Evolutionary conservation across 2,113 vertebrate species (phyloP), one percentile per base, ranked within the genome.

Genomic region (Xiphophorus hellerii): DNA sequence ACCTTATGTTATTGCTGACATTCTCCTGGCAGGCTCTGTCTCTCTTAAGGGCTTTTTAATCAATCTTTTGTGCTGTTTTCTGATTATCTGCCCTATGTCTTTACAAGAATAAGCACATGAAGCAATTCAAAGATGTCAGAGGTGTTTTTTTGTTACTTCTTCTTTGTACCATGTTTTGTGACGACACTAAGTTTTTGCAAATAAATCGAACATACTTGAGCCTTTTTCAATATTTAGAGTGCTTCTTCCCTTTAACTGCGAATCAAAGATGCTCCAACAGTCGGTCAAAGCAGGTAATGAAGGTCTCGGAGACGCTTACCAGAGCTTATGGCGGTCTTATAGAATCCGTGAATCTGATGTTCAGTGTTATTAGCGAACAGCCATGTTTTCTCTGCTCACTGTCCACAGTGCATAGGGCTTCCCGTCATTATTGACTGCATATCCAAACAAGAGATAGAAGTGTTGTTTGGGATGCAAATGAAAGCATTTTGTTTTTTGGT

Each of bases 161-260:
- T 88, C 74, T 78, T 86, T 90, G 81, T 90, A 89, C 84, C 73
- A 80, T 88, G 77, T 92, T 83, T 83, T 89, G 90, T 92, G 79
- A 73, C 90, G 80, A 88, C 78, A 93, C 91, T 92, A 92, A 90
- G 85, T 70, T 82, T 88, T 86, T 81, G 68, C 28, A 91, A 95
- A 93, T 94, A 94, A 94, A 95, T 86, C 74, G 83, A 80, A 82
- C 78, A 30, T 91, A 92, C 85, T 93, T 92, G 91, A 54, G 42
- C 8, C 25, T 0, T 1, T 76, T 8, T 48, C 37, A 11, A 20
- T 73, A 66, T 73, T 71, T 35, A 68, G 31, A 17, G 66, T 44
- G 66, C 22, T 48, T 31, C 17, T 30, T 58, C 25, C 22, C 7
- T 54, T 10, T 0, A 54, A 9, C 22, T 22, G 17, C 11, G 42